Evolutionary conservation across 2,888 invertebrate genomes (phyloP), one percentile per base, ranked within the genome.

Genomic region (Cosmorhoe ocellata): DNA sequence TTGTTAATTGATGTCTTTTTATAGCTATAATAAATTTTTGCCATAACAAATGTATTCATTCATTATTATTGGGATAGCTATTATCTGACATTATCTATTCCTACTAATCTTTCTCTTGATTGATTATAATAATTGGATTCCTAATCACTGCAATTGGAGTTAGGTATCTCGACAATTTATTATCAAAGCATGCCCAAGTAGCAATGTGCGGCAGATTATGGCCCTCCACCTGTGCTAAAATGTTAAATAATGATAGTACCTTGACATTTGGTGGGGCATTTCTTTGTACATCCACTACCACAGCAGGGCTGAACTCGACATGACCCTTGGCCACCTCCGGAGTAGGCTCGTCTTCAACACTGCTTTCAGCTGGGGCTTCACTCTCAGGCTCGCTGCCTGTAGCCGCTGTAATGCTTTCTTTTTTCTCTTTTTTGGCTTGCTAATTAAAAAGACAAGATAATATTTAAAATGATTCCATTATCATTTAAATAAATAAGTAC

Each of bases 241-340:
- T n/a, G n/a, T 18, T 18, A 18, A 18, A 11, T 13, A 10, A 10
- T 24, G 3, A 9, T 11, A 10, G 28, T 57, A 61, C 88, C 84
- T 86, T 89, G 60, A 91, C 91, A 81, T 91, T 91, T 10, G 79
- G 81, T 47, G 84, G 80, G 32, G 82, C 76, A 56, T 92, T 92
- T 45, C 90, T 82, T 22, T 92, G 84, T 39, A 93, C 85, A 67
- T 94, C 93, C 28, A 93, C 92, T 33, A 93, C 92, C 28, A 92
- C 91, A 50, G 94, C 92, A 58, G 94, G 93, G 60, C 70, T 64
- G 63, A 95, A 94, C 66, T 95, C 95, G 5, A 95, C 94, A 76
- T 94, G 94, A 11, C 75, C 80, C 62, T 85, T 87, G 33, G 67
- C 63, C 31, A 67, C 65, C 33, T 69, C 63, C 0, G 77, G 74